phyloP scores from a whole-genome alignment of 2,113 vertebrate species.

The Myotis brandtii region DNA sequence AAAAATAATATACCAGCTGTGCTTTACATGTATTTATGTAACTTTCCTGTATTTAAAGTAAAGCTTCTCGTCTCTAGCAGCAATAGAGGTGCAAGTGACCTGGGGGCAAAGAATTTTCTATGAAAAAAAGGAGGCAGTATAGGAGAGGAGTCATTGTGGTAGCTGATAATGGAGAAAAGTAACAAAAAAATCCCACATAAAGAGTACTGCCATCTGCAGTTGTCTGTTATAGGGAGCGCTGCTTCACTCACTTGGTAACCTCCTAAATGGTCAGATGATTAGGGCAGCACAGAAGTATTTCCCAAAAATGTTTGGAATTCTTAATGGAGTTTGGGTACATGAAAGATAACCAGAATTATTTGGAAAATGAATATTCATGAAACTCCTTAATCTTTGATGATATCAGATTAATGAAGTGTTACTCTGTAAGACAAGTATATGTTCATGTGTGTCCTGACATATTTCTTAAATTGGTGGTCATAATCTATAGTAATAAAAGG shows the following conservation, averaged over 20 bases:
- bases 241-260: background rate
- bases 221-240: background rate
- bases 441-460: background rate
- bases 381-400: conserved; percentile 42
- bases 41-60: conserved; percentile 25
- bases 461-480: background rate
- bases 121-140: background rate
- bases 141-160: background rate
- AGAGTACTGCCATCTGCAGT: background rate
- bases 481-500: background rate
- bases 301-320: background rate
- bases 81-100: background rate
- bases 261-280: background rate
- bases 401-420: conserved; percentile 1
- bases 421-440: background rate
- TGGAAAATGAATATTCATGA: conserved; percentile 39
- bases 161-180: background rate
- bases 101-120: background rate
- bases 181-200: background rate
- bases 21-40: background rate
- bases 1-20: background rate
- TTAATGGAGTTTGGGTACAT: background rate
- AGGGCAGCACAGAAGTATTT: background rate
- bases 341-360: conserved; percentile 39
- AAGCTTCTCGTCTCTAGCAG: background rate